These are phyloP conservation scores for Athene cunicularia DNA, from an alignment of 2,113 vertebrate genomes.

Conservation along the genomic window DNA sequence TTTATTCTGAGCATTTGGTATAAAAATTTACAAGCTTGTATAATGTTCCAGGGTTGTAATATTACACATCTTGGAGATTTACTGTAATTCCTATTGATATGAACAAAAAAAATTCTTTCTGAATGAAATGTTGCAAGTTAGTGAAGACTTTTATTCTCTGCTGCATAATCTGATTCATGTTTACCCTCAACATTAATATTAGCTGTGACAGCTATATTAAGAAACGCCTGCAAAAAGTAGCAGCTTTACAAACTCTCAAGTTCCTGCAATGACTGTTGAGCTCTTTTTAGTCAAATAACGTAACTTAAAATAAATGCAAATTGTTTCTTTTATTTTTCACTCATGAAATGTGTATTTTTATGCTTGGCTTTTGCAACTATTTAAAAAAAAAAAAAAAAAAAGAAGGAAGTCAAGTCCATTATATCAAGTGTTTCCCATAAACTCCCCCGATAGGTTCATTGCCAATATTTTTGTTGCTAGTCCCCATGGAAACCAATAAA, in stretches of 20 bases:
- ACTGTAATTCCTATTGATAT: background rate
- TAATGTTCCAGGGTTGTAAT: background rate
- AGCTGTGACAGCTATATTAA: background rate
- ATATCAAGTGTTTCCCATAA: background rate
- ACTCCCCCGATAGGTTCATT: background rate
- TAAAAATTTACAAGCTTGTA: background rate
- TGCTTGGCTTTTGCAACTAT: background rate
- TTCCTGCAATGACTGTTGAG: background rate
- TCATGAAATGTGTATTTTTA: background rate
- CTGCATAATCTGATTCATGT: background rate
- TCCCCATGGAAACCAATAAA: conserved; percentile 7
- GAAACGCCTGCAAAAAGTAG: background rate
- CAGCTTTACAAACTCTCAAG: background rate
- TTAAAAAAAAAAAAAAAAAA: background rate
- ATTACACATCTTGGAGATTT: background rate
- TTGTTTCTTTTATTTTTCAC: background rate
- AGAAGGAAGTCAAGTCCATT: background rate
- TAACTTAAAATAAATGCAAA: background rate
- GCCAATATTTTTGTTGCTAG: conserved; percentile 35
- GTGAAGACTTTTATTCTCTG: background rate
- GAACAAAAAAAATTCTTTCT: background rate
- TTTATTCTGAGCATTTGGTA: background rate
- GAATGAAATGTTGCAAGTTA: conserved; percentile 24
- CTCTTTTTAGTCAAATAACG: background rate
- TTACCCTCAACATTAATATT: background rate